phyloP scores from a whole-genome alignment of 2,797 vertebrate species.

The Mionectes olivaceus region DNA sequence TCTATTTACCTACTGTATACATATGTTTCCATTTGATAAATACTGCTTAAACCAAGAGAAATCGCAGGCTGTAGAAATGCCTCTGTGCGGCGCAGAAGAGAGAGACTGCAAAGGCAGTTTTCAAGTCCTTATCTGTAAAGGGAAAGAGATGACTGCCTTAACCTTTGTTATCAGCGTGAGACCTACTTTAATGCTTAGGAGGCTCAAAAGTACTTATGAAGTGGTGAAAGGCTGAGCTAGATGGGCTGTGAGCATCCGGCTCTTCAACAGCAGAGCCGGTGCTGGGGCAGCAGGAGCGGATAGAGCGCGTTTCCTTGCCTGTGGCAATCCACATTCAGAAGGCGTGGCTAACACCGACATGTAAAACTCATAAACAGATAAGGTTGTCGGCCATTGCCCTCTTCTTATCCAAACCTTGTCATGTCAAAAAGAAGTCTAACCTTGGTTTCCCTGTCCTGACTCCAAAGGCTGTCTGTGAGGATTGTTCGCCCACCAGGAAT shows the following conservation, averaged over 20 bases:
- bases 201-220: conserved; percentile 34
- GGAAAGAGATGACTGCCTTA: conserved; percentile 62
- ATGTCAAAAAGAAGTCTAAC: background rate
- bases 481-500: background rate
- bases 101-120: conserved; percentile 46
- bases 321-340: background rate
- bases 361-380: background rate
- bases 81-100: background rate
- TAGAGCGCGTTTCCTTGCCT: background rate
- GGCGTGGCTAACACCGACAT: rapidly evolving
- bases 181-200: conserved; percentile 35
- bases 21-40: conserved; percentile 68
- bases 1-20: conserved; percentile 39
- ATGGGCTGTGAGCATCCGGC: background rate
- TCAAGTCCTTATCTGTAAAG: conserved; percentile 65
- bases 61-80: background rate
- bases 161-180: conserved; percentile 56
- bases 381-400: rapidly evolving
- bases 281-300: background rate
- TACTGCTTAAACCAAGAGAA: conserved; percentile 29
- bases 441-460: background rate
- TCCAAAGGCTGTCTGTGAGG: background rate
- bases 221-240: background rate
- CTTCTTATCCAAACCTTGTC: background rate
- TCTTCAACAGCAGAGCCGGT: background rate